Percentiles rank a stretch among this genome's conserved stretches.
phyloP scores from a whole-genome alignment of 1,140 invertebrate genomes.

The Drosophila seguyi region DNA sequence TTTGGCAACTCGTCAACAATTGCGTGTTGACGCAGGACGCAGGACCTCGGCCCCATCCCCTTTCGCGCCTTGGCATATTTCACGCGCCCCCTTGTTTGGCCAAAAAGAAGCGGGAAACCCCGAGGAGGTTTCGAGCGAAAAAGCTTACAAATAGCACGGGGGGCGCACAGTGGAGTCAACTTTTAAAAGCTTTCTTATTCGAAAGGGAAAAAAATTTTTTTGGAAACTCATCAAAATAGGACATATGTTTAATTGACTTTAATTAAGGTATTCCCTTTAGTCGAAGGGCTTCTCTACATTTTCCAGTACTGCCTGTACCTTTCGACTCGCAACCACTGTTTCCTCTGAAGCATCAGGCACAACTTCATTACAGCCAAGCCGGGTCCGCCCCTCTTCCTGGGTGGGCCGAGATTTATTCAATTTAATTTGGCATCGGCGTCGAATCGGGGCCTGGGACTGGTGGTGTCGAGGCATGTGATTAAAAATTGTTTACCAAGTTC shows the following conservation, averaged over 20 bases:
- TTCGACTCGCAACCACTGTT: background rate
- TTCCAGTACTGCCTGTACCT: too few species aligned
- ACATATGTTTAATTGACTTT: too few species aligned
- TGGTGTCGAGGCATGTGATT: slow-evolving; percentile 63
- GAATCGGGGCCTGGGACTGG: slow-evolving; percentile 18
- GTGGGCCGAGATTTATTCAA: slow-evolving; percentile 78
- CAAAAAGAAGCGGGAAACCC: slow-evolving; percentile 10
- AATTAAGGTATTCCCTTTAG: too few species aligned
- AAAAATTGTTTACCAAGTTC: slow-evolving; percentile 83
- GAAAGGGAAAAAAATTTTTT: background rate
- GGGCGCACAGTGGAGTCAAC: background rate
- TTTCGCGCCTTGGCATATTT: slow-evolving; percentile 35
- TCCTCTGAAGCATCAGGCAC: slow-evolving; percentile 13
- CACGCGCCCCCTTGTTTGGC: slow-evolving; percentile 28
- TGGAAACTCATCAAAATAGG: too few species aligned
- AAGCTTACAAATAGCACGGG: background rate
- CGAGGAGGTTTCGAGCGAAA: background rate
- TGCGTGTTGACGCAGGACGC: slow-evolving; percentile 55
- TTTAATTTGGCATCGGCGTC: slow-evolving; percentile 78
- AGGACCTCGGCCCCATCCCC: slow-evolving; percentile 1
- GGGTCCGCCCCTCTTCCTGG: slow-evolving; percentile 1
- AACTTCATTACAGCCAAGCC: slow-evolving; percentile 57
- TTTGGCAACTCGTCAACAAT: slow-evolving; percentile 54
- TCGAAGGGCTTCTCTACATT: too few species aligned
- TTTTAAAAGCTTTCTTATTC: background rate